Evolutionary conservation across 2,797 vertebrate genomes (phyloP).

Genomic region (Otolemur crassicaudatus): DNA sequence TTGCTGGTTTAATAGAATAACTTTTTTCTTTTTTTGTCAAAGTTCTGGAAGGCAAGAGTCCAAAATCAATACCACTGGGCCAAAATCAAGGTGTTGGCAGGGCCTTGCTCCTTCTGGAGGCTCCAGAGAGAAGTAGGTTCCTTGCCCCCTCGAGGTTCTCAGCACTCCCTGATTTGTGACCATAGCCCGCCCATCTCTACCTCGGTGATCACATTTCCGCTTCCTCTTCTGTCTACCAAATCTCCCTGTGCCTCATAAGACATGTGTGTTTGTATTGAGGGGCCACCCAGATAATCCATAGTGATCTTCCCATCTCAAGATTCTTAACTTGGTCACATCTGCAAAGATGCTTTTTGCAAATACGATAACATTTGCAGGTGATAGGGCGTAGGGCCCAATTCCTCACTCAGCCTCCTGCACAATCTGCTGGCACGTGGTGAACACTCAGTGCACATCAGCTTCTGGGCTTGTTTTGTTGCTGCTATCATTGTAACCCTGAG

Average conservation of each 20-base stretch:
- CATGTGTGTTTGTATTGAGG: not conserved
- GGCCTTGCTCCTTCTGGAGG: not conserved
- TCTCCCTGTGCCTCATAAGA: not conserved
- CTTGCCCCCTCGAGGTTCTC: not conserved
- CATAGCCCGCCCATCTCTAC: not conserved
- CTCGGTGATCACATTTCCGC: not conserved
- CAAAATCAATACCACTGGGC: not conserved
- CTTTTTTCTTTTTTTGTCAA: not conserved
- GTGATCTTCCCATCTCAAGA: not conserved
- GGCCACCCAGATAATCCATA: not conserved
- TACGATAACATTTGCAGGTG: not conserved
- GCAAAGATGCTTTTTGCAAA: slow-evolving; percentile 24
- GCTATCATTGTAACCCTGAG: not conserved
- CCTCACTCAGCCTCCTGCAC: not conserved
- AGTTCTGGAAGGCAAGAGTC: not conserved
- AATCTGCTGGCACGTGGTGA: not conserved
- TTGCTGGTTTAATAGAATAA: not conserved
- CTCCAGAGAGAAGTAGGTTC: not conserved
- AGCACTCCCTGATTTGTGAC: not conserved
- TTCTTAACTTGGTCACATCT: slow-evolving; percentile 11
- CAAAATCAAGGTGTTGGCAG: not conserved
- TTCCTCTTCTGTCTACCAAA: not conserved
- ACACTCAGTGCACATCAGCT: not conserved
- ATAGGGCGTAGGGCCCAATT: not conserved
- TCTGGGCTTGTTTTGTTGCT: not conserved